Conservation (phyloP, 2,113 vertebrate genomes). For the Phalacrocorax pelagicus region DNA sequence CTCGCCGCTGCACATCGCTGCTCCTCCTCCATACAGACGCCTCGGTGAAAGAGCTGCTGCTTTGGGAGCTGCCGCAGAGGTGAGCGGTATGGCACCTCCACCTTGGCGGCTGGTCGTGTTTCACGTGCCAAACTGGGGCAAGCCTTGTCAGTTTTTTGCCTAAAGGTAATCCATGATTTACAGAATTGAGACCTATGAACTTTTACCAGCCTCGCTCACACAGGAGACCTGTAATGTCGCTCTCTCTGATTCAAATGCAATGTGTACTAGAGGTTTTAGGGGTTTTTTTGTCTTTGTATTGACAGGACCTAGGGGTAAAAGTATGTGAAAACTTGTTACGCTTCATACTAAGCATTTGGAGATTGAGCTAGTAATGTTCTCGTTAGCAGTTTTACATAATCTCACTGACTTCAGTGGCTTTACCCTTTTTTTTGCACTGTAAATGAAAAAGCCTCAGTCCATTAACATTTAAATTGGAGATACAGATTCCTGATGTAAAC, state of each 20-base stretch:
- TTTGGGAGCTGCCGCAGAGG: background rate
- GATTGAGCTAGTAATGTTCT: background rate
- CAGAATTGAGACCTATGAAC: background rate
- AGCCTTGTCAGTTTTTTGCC: background rate
- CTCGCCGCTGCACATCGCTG: fast-evolving
- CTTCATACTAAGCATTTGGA: background rate
- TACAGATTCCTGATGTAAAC: slow-evolving; percentile 35
- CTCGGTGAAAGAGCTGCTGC: background rate
- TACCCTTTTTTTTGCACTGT: background rate
- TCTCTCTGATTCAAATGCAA: background rate
- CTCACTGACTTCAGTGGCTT: background rate
- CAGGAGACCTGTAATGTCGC: background rate
- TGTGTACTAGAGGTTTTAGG: background rate
- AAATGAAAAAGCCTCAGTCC: slow-evolving; percentile 43
- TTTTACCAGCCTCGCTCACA: background rate
- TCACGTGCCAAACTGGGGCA: background rate
- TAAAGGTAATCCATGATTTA: background rate
- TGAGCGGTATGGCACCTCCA: background rate
- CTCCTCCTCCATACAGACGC: background rate
- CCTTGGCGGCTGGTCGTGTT: fast-evolving
- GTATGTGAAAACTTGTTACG: background rate
- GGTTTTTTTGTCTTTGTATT: background rate
- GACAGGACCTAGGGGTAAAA: background rate
- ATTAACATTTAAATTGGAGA: slow-evolving; percentile 64
- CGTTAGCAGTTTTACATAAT: background rate